These are phyloP conservation scores for Campoletis sonorensis DNA, from an alignment of 1,140 invertebrate species.

Conservation along the genomic window DNA sequence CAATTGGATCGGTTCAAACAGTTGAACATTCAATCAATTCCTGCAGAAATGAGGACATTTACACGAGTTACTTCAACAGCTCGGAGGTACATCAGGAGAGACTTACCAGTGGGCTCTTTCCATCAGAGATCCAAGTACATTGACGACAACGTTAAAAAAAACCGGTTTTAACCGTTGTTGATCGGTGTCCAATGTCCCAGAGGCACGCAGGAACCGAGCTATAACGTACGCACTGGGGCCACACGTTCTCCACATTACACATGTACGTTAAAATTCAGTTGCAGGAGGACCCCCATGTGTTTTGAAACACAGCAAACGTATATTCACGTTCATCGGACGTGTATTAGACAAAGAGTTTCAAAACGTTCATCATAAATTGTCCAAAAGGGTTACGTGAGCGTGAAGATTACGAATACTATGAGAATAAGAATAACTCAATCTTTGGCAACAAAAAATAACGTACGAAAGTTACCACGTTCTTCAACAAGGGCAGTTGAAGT, in stretches of 20 bases:
- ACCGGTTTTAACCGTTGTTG: conserved; percentile 54
- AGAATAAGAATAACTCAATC: background rate
- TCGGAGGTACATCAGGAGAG: background rate
- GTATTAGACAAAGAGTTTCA: background rate
- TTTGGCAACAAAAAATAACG: background rate
- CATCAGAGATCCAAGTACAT: conserved; percentile 34
- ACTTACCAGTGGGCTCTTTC: background rate
- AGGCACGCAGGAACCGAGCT: conserved; percentile 19
- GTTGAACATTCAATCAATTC: too few relatives aligned
- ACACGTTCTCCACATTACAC: background rate
- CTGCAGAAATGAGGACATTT: background rate
- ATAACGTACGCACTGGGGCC: conserved; percentile 22
- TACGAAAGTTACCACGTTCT: background rate
- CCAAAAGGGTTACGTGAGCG: conserved; percentile 10
- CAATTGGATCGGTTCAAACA: too few relatives aligned
- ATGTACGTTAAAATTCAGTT: background rate
- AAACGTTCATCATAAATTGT: background rate
- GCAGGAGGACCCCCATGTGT: conserved; percentile 2
- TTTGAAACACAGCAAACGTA: background rate
- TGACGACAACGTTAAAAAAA: conserved; percentile 36
- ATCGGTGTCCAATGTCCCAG: conserved; percentile 38
- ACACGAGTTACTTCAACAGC: background rate
- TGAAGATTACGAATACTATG: conserved; percentile 23
- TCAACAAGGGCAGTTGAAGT: background rate
- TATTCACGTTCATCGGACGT: background rate